phyloP scores from a whole-genome alignment of 2,113 vertebrate genomes.

The Mobula birostris region DNA sequence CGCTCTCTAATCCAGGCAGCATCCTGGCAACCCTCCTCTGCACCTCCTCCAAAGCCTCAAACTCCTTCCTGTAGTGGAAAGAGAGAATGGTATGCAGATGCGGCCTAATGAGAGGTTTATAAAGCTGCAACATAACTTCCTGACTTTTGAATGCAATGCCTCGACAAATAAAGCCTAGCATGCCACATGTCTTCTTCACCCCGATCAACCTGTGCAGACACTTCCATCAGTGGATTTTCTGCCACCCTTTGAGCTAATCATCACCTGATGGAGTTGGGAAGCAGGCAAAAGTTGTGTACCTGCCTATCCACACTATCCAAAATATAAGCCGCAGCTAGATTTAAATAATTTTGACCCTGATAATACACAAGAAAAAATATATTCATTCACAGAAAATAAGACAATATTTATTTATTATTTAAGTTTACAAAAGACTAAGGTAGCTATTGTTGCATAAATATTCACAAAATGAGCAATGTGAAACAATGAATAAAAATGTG shows the following conservation, averaged over 20 bases:
- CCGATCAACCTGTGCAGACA: too few relatives aligned
- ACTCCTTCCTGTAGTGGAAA: too few relatives aligned
- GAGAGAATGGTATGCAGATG: too few relatives aligned
- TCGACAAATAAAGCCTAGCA: too few relatives aligned
- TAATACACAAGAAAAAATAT: background rate
- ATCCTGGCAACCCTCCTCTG: too few relatives aligned
- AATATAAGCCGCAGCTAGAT: background rate
- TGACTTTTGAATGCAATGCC: too few relatives aligned
- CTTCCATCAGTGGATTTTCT: background rate
- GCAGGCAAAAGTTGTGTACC: background rate
- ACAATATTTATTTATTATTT: slow-evolving; percentile 8
- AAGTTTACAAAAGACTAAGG: background rate
- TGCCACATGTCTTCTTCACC: too few relatives aligned
- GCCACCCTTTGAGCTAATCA: background rate
- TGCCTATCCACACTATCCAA: background rate
- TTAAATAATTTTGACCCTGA: background rate
- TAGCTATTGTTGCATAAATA: slow-evolving; percentile 19
- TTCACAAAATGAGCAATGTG: background rate
- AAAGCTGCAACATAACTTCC: too few relatives aligned
- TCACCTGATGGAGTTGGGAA: background rate
- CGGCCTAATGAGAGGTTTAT: too few relatives aligned
- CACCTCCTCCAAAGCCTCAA: too few relatives aligned
- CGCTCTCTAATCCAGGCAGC: too few relatives aligned
- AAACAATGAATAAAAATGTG: background rate
- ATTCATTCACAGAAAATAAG: background rate